Conservation (phyloP, 2,888 invertebrate genomes). For the Dolichomitus sp. region DNA sequence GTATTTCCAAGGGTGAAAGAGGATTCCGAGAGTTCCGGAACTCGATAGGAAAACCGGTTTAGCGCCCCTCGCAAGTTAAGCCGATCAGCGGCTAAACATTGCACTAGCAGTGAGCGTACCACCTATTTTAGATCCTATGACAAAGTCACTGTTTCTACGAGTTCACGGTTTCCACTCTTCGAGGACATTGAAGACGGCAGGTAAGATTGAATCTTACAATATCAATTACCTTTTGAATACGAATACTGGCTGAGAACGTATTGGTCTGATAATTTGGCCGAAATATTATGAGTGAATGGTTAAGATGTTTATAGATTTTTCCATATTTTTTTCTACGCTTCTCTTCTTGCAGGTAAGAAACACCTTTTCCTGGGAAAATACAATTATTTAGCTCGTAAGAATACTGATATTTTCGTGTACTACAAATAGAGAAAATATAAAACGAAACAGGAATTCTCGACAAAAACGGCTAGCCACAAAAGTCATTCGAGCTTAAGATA, state of each 20-base stretch:
- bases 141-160: constrained; percentile 31
- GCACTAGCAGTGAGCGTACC: constrained; percentile 30
- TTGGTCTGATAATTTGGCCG: too few species aligned
- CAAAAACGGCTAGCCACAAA: too few species aligned
- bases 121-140: constrained; percentile 38
- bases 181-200: not conserved
- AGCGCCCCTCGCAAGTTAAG: constrained; percentile 58
- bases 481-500: too few species aligned
- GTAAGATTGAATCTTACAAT: not conserved
- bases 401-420: too few species aligned
- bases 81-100: constrained; percentile 65
- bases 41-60: constrained; percentile 67
- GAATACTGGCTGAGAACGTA: not conserved
- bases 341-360: too few species aligned
- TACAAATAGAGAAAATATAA: too few species aligned
- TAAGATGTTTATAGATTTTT: too few species aligned
- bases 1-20: constrained; percentile 60
- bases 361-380: too few species aligned
- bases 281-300: too few species aligned
- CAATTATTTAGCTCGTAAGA: too few species aligned
- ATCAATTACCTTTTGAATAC: not conserved
- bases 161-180: not conserved
- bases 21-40: constrained; percentile 60
- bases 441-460: too few species aligned
- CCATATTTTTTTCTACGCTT: too few species aligned